A percentile compares a stretch with the other conserved stretches of the same genome.
phyloP scores from a whole-genome alignment of 2,888 invertebrate genomes.

The Salpingus planirostris region DNA sequence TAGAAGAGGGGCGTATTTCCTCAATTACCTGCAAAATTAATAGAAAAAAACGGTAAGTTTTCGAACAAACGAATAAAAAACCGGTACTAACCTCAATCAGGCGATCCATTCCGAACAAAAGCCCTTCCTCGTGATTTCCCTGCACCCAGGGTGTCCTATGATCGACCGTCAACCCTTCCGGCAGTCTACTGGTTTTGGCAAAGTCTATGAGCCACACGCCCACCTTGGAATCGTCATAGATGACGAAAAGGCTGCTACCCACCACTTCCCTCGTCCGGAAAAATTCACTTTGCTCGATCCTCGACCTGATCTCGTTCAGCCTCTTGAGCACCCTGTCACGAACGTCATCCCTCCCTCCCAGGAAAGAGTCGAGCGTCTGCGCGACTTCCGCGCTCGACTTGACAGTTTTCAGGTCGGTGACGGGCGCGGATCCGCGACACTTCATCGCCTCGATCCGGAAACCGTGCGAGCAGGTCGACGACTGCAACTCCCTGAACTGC shows the following conservation, averaged over 20 bases:
- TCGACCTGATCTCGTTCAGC: slow-evolving; percentile 65
- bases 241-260: slow-evolving; percentile 88
- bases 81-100: slow-evolving; percentile 61
- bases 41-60: slow-evolving; percentile 10
- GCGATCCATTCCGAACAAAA: slow-evolving; percentile 85
- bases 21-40: slow-evolving; percentile 30
- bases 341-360: slow-evolving; percentile 56
- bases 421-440: slow-evolving; percentile 69
- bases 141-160: slow-evolving; percentile 79
- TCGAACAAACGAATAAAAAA: too few species aligned
- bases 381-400: slow-evolving; percentile 68
- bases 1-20: slow-evolving; percentile 17
- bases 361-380: slow-evolving; percentile 65
- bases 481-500: slow-evolving; percentile 90
- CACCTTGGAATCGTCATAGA: slow-evolving; percentile 80
- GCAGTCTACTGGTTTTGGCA: slow-evolving; percentile 78
- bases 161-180: slow-evolving; percentile 58
- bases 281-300: slow-evolving; percentile 75
- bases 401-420: slow-evolving; percentile 82
- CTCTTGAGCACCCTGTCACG: slow-evolving; percentile 62
- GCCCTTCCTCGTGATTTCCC: slow-evolving; percentile 97
- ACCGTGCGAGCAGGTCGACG: slow-evolving; percentile 86
- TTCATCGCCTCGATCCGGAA: slow-evolving; percentile 96
- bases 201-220: slow-evolving; percentile 98
- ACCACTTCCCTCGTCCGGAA: slow-evolving; percentile 87